Evolutionary conservation across 2,888 invertebrate species (phyloP), one percentile per base, ranked within the genome.

Genomic region (Campoplex capitator): DNA sequence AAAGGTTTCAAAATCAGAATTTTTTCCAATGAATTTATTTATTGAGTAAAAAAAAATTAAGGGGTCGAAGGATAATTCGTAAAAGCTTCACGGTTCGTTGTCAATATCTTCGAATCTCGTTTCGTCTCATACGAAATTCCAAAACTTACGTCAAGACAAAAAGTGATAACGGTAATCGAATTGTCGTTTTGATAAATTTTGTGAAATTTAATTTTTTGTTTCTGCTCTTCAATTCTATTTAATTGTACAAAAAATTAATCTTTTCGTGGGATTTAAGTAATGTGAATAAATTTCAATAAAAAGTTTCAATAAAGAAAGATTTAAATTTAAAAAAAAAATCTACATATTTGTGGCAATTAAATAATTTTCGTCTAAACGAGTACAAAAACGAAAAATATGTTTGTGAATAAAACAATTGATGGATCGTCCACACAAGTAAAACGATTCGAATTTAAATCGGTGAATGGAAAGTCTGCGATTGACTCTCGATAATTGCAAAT

Each of bases 401-500:
- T 32, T 32, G 16, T 1, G 16, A 32, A 16, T 32, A 1, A 32
- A 32, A 28, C 32, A 32, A 62, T 62, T 7, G 9, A 16, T 62
- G 23, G 16, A 32, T 32, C 16, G 62, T 32, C 16, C 28, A 16
- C 11, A 7, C 3, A 62, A 62, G 6, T 32, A 16, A 58, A 62
- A 62, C 32, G 62, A 62, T 58, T 58, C 28, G 6, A 32, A 32
- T 35, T 13, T 2, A 8, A 42, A 56, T 54, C 2, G 32, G 13
- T 42, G 8, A 42, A 48, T 32, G 4, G 28, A 45, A 76, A 48
- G 18, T 62, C 28, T 45, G 18, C 9, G 58, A 42, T 70, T 32
- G 28, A 45, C 11, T 45, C 16, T 70, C 28, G 28, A 79, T 45
- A 58, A 58, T 56, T 58, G 54, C 48, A 18, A 58, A 70, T 77